These are phyloP conservation scores for Gallinago stenura DNA, from an alignment of 2,797 vertebrate genomes.

Conservation along the genomic window DNA sequence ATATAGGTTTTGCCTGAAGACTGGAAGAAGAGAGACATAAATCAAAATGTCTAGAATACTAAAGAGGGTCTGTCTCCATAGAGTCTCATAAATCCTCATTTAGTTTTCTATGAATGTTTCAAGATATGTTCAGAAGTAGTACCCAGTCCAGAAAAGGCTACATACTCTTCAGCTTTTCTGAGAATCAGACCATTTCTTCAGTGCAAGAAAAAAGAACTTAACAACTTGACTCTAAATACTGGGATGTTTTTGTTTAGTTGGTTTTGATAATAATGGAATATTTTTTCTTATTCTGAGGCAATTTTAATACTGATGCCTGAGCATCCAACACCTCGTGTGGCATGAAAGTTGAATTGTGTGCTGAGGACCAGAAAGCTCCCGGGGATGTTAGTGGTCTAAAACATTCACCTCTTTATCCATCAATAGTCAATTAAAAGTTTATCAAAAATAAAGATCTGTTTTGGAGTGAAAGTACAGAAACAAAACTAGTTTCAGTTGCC, in stretches of 20 bases:
- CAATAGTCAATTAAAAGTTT: neutral
- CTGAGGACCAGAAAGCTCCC: neutral
- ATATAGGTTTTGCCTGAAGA: neutral
- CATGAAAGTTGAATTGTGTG: neutral
- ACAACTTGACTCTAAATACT: neutral
- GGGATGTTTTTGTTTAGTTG: accelerated
- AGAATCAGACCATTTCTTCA: neutral
- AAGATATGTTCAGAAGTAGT: neutral
- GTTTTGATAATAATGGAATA: neutral
- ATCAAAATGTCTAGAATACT: neutral
- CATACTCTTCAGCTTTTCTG: neutral
- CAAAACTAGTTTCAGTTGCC: neutral
- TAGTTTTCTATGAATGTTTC: neutral
- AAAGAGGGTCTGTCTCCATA: neutral
- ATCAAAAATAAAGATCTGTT: neutral
- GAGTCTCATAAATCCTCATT: neutral
- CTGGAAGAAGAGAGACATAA: neutral
- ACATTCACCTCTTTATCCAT: neutral
- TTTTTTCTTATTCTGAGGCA: neutral
- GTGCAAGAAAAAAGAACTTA: neutral
- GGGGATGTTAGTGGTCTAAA: neutral
- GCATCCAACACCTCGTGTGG: neutral
- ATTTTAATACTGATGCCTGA: neutral
- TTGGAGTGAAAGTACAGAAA: neutral
- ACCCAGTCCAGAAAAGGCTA: neutral